A percentile compares a stretch with the other conserved stretches of the same genome.
Evolutionary conservation across 2,113 vertebrate genomes (phyloP).

Genomic region (Melanerpes aurifrons): DNA sequence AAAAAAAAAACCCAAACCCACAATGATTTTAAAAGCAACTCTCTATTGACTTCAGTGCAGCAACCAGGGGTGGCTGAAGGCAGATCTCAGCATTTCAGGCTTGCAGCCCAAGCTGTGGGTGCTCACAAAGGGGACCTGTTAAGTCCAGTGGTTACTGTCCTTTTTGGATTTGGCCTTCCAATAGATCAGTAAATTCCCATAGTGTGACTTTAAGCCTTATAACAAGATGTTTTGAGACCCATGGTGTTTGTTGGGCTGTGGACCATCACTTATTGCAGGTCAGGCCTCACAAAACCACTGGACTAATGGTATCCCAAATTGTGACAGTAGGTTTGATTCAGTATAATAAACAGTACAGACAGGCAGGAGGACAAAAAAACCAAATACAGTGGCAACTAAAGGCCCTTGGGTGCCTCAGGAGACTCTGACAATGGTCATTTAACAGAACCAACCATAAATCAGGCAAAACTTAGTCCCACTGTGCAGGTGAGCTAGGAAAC

Average conservation of each 20-base stretch:
- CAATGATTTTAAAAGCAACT: neutral
- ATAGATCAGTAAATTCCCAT: neutral
- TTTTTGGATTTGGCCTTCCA: neutral
- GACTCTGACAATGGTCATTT: neutral
- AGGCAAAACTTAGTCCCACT: neutral
- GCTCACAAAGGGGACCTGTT: neutral
- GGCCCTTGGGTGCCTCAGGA: neutral
- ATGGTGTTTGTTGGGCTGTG: neutral
- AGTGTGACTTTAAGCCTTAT: neutral
- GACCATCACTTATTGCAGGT: neutral
- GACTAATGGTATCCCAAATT: neutral
- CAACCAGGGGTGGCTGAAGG: neutral
- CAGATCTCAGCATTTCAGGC: neutral
- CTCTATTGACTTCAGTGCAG: conserved; percentile 50
- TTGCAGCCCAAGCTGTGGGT: neutral
- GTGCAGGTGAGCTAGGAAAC: neutral
- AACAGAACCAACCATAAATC: neutral
- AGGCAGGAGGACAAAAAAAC: conserved; percentile 4
- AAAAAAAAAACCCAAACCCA: neutral
- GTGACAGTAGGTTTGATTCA: neutral
- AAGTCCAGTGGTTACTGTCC: conserved; percentile 38
- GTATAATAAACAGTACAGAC: conserved; percentile 7
- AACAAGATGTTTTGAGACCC: neutral
- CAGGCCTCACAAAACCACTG: neutral
- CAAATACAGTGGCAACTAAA: neutral